Base-by-base conservation (phyloP, 2,797 vertebrate genomes). In the Miichthys miiuy region DNA sequence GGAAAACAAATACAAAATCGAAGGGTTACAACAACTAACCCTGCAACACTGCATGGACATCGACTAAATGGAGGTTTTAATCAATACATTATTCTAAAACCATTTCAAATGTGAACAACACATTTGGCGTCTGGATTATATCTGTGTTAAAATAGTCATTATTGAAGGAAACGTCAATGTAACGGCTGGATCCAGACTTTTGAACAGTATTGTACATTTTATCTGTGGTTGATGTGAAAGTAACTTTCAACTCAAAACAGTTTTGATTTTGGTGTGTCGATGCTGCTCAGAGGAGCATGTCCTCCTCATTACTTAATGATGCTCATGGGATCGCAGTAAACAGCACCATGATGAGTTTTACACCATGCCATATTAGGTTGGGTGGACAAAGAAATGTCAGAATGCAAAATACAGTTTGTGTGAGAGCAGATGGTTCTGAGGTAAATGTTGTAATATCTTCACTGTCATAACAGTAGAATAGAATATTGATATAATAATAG, bases 271-370 rank as follows among this genome's bases (percentile, higher is more conserved):
- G 52, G 23, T 48, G 42, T 60, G 66, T 63, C 67, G 64, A 68
- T 20, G 57, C 63, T 81, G 75, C 78, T 77, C 76, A 61, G 38
- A 70, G 69, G 60, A 79, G 81, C 73, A 16, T 79, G 60, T 78
- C 65, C 65, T 65, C 47, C 6, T 75, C 81, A 67, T 84, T 68
- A 70, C 47, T 63, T 91, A 88, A 93, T 89, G 79, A 69, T 66
- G 77, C 87, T 77, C 81, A 55, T 70, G 87, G 84, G 88, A 90
- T 2, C 48, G 75, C 51, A 57, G 70, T 68, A 55, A 76, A 81
- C 30, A 42, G 68, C 34, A 52, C 34, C 72, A 18, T 84, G 70
- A 23, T 72, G 42, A 77, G 51, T 16, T 51, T 75, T 30, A 75
- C n/a, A 71, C 16, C n/a, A 25, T 71, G 57, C 82, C 42, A 38